A percentile compares a stretch with the other conserved stretches of the same genome.
Conservation (phyloP, 2,113 vertebrate species). For the Picathartes gymnocephalus region DNA sequence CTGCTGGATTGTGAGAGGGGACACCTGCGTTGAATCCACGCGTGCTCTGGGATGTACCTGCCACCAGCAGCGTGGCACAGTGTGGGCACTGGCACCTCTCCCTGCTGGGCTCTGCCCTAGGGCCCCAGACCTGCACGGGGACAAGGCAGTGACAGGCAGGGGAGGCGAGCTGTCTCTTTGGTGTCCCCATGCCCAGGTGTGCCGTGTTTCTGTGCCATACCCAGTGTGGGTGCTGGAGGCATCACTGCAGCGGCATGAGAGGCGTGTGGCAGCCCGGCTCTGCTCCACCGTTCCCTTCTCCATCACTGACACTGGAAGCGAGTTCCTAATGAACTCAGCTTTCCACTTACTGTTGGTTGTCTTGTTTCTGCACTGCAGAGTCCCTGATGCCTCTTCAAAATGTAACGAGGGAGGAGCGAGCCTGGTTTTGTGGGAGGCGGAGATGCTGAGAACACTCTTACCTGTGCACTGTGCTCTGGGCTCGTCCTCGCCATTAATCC, state of each 20-base stretch:
- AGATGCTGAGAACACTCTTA: neutral
- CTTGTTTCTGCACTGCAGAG: neutral
- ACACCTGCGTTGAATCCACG: fast-evolving
- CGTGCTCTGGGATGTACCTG: fast-evolving
- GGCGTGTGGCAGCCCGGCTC: neutral
- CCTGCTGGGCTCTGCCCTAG: neutral
- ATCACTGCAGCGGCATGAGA: fast-evolving
- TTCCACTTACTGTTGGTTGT: neutral
- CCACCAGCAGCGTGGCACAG: fast-evolving
- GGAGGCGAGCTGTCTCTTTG: neutral
- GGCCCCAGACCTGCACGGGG: neutral
- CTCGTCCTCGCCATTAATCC: neutral
- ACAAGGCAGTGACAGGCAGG: neutral
- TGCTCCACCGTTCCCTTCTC: neutral
- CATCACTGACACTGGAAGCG: neutral
- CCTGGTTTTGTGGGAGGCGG: neutral
- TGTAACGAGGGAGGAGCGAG: neutral
- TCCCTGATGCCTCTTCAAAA: neutral
- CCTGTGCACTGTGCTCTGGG: neutral
- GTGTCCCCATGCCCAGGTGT: fast-evolving
- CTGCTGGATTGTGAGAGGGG: neutral
- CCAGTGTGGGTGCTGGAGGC: neutral
- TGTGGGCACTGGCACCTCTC: fast-evolving
- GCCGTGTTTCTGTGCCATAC: neutral
- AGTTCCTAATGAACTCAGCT: constrained; percentile 19